Evolutionary conservation across 2,888 invertebrate genomes (phyloP).

Genomic region (Trypoxylon attenuatum): DNA sequence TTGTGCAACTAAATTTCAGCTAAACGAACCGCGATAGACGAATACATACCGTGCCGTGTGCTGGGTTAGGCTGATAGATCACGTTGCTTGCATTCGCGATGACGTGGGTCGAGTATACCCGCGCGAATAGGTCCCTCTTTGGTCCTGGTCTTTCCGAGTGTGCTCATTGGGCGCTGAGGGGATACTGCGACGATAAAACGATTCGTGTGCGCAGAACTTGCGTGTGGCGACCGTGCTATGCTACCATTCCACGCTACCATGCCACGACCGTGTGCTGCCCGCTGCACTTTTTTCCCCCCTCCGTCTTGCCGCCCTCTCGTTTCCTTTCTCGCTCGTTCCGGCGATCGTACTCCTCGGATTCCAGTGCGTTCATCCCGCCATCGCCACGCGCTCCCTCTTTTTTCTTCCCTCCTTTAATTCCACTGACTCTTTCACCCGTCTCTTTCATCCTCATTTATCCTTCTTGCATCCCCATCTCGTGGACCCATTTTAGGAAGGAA

Average conservation of each 20-base stretch:
- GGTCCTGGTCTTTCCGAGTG: conserved; percentile 27
- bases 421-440: conserved; percentile 12
- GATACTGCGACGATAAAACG: conserved; percentile 22
- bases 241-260: no score
- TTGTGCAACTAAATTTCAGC: conserved; percentile 3
- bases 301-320: neutral
- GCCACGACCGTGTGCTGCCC: neutral
- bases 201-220: conserved; percentile 1
- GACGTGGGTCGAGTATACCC: conserved; percentile 8
- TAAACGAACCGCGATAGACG: no score
- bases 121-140: neutral
- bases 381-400: conserved; percentile 14
- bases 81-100: neutral
- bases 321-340: neutral
- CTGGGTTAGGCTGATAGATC: no score
- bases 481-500: conserved; percentile 61
- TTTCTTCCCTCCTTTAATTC: no score
- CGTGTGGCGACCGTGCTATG: no score
- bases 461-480: no score
- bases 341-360: conserved; percentile 26
- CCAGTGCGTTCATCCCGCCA: conserved; percentile 28
- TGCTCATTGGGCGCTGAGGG: conserved; percentile 10
- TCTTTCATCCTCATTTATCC: conserved; percentile 11
- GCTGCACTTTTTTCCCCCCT: neutral
- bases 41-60: no score